Evolutionary conservation across 2,113 vertebrate genomes (phyloP), one percentile per base, ranked within the genome.

Genomic region (Percina caprodes): DNA sequence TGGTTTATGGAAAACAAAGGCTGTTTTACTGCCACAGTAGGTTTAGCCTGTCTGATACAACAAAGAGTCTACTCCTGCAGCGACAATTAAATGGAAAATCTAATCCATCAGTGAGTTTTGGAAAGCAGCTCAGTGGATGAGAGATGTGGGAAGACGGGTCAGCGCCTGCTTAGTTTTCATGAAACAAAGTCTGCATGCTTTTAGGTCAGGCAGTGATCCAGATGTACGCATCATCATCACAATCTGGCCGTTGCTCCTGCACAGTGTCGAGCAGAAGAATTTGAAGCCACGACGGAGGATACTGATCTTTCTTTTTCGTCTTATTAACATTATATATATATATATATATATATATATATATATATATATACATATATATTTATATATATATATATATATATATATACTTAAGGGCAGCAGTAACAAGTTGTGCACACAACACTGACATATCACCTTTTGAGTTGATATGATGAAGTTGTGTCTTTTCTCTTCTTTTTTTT

Each of bases 161-260:
- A 4, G 10, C 1, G 48, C 39, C 62, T 63, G 70, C 56, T 58
- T 69, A 23, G 45, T 70, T 70, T 80, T 19, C 61, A 35, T 68
- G 55, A 67, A 66, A 49, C 2, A 2, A 19, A 48, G 59, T 52
- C 58, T 58, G 56, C 19, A 5, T 69, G 66, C 45, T 24, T 48
- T 70, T 21, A 14, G 23, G 21, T 79, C 69, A n/a, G 16, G 35
- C 33, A 13, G 72, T 65, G 26, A 72, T 62, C 79, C 65, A 76
- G 80, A 69, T 58, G 65, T 11, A 19, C 21, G 1, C 1, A 15
- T 42, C 46, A 42, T n/a, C n/a, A n/a, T 10, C 15, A 11, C 6
- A 10, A 39, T 54, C 71, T 58, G 69, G 39, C 5, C 24, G 21
- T 12, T 33, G 14, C 6, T 58, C n/a, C 69, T 48, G 16, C 16